Conservation (phyloP, 2,888 invertebrate species). For the Dynastes tityus region DNA sequence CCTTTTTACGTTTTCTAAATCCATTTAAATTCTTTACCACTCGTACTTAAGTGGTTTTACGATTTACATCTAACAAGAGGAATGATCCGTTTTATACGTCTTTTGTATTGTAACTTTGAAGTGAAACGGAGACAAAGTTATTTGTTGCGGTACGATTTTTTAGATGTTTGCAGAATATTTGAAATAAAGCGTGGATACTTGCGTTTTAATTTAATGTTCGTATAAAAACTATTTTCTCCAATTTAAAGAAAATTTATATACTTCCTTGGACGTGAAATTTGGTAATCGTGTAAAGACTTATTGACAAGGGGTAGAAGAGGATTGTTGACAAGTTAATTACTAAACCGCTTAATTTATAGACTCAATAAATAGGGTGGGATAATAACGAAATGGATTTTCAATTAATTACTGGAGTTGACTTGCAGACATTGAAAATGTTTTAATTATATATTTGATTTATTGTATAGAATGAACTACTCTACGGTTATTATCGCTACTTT, state of each 20-base stretch:
- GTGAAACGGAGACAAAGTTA: conserved; percentile 4
- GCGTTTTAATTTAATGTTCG: neutral
- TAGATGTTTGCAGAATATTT: neutral
- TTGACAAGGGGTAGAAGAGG: neutral
- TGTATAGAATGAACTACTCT: conserved; percentile 57
- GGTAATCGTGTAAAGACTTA: neutral
- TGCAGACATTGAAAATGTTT: too few relatives aligned
- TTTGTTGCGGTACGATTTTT: neutral
- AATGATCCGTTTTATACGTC: neutral
- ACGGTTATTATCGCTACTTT: conserved; percentile 54
- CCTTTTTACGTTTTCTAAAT: neutral
- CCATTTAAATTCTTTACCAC: conserved; percentile 7
- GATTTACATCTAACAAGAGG: neutral
- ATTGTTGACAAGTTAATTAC: conserved; percentile 13
- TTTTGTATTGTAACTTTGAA: conserved; percentile 7
- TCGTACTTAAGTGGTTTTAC: neutral
- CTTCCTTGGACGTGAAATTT: too few relatives aligned
- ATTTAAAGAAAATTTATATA: neutral
- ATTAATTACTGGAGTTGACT: neutral
- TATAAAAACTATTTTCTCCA: neutral
- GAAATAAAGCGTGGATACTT: neutral
- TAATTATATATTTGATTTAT: neutral
- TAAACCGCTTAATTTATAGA: conserved; percentile 1
- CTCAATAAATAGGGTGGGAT: neutral
- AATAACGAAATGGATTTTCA: neutral